These are phyloP conservation scores for Rhombomys opimus DNA, from an alignment of 2,113 vertebrate genomes.

Conservation along the genomic window DNA sequence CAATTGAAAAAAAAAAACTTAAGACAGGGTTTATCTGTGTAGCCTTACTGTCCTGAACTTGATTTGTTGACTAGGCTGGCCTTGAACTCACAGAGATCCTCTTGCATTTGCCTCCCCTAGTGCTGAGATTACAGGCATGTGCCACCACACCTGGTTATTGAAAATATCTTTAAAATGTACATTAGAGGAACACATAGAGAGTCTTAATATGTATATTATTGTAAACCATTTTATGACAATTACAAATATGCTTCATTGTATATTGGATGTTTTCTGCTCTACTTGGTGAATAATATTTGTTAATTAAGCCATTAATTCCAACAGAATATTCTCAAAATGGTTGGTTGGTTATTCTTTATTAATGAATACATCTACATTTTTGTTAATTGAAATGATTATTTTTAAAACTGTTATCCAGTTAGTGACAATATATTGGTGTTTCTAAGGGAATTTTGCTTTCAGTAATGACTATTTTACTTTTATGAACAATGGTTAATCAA, in stretches of 20 bases:
- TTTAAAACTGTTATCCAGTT: not conserved
- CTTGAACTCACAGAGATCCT: too few relatives aligned
- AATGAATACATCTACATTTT: not conserved
- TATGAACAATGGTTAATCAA: constrained; percentile 46
- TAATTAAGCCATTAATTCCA: not conserved
- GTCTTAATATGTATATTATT: not conserved
- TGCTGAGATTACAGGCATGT: too few relatives aligned
- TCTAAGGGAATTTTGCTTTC: not conserved
- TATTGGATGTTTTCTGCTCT: not conserved
- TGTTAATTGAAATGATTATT: not conserved
- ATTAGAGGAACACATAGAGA: not conserved
- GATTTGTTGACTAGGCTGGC: too few relatives aligned
- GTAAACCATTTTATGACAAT: not conserved
- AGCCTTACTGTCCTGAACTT: too few relatives aligned
- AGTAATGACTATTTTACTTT: not conserved
- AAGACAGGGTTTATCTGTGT: too few relatives aligned
- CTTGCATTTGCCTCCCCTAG: too few relatives aligned
- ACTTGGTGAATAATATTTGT: not conserved
- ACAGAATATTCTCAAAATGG: not conserved
- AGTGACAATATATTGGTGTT: not conserved
- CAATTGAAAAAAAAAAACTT: not conserved
- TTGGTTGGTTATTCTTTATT: not conserved
- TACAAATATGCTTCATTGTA: not conserved
- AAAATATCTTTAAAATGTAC: not conserved
- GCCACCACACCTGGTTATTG: not conserved